Evolutionary conservation across 2,888 invertebrate species (phyloP).

Genomic region (Willowsia nigromaculata): DNA sequence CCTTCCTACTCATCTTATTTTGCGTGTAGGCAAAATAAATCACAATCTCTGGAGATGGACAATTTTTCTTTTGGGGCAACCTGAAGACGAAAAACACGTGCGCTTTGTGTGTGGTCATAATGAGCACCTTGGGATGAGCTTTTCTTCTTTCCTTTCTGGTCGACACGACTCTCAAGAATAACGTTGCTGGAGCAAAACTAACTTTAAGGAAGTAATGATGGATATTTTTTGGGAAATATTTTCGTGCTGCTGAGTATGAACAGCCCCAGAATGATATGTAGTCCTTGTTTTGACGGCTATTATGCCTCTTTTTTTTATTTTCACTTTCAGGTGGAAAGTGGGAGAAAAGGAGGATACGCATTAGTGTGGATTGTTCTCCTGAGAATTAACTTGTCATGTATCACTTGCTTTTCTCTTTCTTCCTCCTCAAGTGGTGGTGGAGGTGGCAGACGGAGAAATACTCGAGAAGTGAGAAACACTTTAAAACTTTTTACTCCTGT

Average conservation of each 20-base stretch:
- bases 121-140: neutral
- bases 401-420: neutral
- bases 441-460: too few relatives aligned
- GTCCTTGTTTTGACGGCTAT: neutral
- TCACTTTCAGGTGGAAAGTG: neutral
- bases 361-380: constrained; percentile 18
- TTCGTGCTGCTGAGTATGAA: neutral
- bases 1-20: too few relatives aligned
- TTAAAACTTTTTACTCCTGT: neutral
- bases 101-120: neutral
- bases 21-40: neutral
- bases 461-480: neutral
- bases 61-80: neutral
- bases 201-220: too few relatives aligned
- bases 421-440: neutral
- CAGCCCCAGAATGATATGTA: neutral
- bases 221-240: too few relatives aligned
- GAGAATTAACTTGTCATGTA: neutral
- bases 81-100: neutral
- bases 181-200: too few relatives aligned
- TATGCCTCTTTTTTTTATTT: neutral
- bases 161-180: neutral
- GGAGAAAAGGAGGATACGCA: neutral
- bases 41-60: neutral
- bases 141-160: neutral